Evolutionary conservation across 2,113 vertebrate species (phyloP).

Genomic region (Apteryx owenii): DNA sequence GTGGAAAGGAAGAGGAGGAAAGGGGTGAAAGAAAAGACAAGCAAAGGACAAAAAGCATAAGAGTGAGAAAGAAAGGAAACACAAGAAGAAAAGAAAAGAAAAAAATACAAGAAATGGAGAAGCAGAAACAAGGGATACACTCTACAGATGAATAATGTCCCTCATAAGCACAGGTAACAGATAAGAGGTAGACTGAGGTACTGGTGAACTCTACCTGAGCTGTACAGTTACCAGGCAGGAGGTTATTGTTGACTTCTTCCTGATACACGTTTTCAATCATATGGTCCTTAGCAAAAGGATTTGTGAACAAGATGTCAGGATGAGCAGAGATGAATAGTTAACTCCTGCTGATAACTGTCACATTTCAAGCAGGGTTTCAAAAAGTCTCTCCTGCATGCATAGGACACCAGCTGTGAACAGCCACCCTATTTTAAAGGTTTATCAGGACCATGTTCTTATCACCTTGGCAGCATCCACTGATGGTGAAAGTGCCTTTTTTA

Average conservation of each 20-base stretch:
- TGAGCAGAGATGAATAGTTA: not conserved
- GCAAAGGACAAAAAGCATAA: conserved; percentile 81
- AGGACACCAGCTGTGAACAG: conserved; percentile 32
- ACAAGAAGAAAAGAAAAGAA: conserved; percentile 74
- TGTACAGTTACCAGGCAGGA: conserved; percentile 34
- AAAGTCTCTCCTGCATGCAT: not conserved
- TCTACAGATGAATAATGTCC: conserved; percentile 77
- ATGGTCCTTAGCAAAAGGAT: not conserved
- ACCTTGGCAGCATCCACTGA: conserved; percentile 1
- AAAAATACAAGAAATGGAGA: conserved; percentile 78
- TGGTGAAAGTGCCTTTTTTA: conserved; percentile 19
- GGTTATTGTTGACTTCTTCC: conserved; percentile 3
- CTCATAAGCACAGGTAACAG: conserved; percentile 65
- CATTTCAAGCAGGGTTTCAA: not conserved
- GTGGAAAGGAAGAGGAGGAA: conserved; percentile 74
- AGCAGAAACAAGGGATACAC: conserved; percentile 79
- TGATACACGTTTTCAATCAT: not conserved
- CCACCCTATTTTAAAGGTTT: conserved; percentile 17
- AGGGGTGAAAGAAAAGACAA: conserved; percentile 79
- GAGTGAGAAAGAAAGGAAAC: conserved; percentile 77
- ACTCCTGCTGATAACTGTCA: not conserved
- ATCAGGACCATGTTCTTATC: conserved; percentile 32
- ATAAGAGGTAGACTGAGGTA: conserved; percentile 51
- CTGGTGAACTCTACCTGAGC: conserved; percentile 27
- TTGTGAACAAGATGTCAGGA: not conserved